Evolutionary conservation across 2,888 invertebrate genomes (phyloP), one percentile per base, ranked within the genome.

Genomic region (Drosophila differens): DNA sequence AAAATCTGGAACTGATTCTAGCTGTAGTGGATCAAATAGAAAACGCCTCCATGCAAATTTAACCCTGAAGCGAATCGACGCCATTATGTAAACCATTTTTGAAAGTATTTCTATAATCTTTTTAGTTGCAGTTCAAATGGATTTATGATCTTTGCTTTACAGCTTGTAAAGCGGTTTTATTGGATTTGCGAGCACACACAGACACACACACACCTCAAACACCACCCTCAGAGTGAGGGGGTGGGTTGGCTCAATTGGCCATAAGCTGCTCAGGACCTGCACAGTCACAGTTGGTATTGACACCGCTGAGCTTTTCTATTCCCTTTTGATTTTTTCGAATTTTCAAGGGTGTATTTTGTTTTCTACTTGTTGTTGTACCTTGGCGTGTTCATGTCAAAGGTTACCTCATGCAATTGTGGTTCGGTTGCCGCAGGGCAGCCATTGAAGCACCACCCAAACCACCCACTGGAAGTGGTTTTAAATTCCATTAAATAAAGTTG

Each of bases 401-500:
- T 90, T 90, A 83, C 74, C 80, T 79, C 80, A 89, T 82, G 91
- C 90, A 83, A 85, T 91, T 91, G 91, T 69, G 91, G 89, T 76
- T 73, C 73, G 51, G 55, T 62, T 70, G 89, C 91, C 86, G 64
- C 82, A 73, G 84, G 91, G 66, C 74, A 25, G 9, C 44, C n/a
- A 12, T 44, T 62, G 22, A 65, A 80, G 78, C 76, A 70, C 69
- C 71, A 59, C 57, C 33, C 58, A 47, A 54, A 58, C 81, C 69
- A 67, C 58, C 53, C 73, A 76, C 54, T 65, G 68, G 80, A 91
- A 88, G 88, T 91, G 88, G 91, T 89, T 89, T 89, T 91, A 93
- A 92, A 93, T 92, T 92, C 92, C 92, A 92, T 92, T 92, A 92
- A 92, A 91, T 91, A 90, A 83, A 89, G 87, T 92, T 92, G 90